Evolutionary conservation across 53 echinoderm and acorn worm species (phyloP).

Genomic region (Holothuria scabra): DNA sequence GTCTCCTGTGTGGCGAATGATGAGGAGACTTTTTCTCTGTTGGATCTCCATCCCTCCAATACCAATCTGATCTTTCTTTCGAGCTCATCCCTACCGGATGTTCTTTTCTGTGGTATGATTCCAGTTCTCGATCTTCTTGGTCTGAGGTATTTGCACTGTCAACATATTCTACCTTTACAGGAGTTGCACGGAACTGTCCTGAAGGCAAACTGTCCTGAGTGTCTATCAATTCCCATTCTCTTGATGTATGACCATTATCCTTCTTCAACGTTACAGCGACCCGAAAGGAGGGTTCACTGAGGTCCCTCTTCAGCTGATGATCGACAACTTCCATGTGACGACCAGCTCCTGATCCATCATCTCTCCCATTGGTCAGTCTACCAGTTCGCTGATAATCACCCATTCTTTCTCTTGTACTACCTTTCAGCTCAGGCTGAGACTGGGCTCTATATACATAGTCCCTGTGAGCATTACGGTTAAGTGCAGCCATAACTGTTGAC

Average conservation of each 20-base stretch:
- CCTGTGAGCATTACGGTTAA: slow-evolving; percentile 56
- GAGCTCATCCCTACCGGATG: slow-evolving; percentile 48
- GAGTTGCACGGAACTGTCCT: slow-evolving; percentile 84
- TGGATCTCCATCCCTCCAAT: slow-evolving; percentile 76
- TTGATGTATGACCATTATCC: slow-evolving; percentile 14
- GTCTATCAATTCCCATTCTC: slow-evolving; percentile 31
- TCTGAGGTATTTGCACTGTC: slow-evolving; percentile 59
- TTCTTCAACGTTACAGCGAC: slow-evolving; percentile 48
- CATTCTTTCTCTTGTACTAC: neutral
- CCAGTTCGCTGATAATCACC: slow-evolving; percentile 11
- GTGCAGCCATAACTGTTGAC: slow-evolving; percentile 56
- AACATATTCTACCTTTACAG: slow-evolving; percentile 79
- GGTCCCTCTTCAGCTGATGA: neutral
- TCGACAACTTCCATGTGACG: neutral
- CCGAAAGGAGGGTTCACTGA: slow-evolving; percentile 18
- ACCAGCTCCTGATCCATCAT: neutral
- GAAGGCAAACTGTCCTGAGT: slow-evolving; percentile 58
- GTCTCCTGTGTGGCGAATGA: slow-evolving; percentile 74
- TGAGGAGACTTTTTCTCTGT: slow-evolving; percentile 65
- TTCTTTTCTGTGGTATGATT: slow-evolving; percentile 23
- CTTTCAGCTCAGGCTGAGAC: neutral
- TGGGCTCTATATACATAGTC: slow-evolving; percentile 59
- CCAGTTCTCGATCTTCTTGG: slow-evolving; percentile 48
- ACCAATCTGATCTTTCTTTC: slow-evolving; percentile 58
- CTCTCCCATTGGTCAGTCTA: slow-evolving; percentile 33